A percentile compares a stretch with the other conserved stretches of the same genome.
Conservation (phyloP, 2,113 vertebrate genomes). For the Sardina pilchardus region DNA sequence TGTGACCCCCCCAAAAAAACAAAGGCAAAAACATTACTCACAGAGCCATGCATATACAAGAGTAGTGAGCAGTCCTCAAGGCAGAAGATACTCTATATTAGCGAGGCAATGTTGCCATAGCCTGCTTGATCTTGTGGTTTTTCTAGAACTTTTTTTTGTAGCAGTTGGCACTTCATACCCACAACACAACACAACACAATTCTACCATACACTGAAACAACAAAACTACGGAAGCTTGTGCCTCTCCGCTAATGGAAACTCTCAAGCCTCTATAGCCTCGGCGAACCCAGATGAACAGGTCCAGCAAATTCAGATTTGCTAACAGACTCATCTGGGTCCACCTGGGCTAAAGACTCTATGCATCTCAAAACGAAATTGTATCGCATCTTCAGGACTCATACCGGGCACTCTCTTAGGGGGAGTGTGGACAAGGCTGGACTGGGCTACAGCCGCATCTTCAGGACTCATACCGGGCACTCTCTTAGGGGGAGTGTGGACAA, state of each 20-base stretch:
- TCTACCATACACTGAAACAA: not conserved
- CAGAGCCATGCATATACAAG: not conserved
- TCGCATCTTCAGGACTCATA: not conserved
- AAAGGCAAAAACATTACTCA: not conserved
- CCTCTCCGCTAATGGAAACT: no score
- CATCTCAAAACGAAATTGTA: not conserved
- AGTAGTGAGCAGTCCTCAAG: not conserved
- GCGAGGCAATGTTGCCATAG: no score
- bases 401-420: not conserved
- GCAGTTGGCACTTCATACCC: no score
- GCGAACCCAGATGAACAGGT: no score
- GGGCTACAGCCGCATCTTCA: not conserved
- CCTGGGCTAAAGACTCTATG: not conserved
- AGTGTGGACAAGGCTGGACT: not conserved
- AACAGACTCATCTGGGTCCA: no score
- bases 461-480: not conserved
- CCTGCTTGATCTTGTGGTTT: no score
- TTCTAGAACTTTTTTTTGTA: no score
- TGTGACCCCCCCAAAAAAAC: constrained; percentile 33
- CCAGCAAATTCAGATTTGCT: no score
- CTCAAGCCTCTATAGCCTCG: not conserved
- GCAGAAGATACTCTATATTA: no score
- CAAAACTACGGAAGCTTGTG: no score
- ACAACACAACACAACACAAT: not conserved
- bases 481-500: not conserved